phyloP scores from a whole-genome alignment of 2,797 vertebrate genomes.

The Psittacula echo region DNA sequence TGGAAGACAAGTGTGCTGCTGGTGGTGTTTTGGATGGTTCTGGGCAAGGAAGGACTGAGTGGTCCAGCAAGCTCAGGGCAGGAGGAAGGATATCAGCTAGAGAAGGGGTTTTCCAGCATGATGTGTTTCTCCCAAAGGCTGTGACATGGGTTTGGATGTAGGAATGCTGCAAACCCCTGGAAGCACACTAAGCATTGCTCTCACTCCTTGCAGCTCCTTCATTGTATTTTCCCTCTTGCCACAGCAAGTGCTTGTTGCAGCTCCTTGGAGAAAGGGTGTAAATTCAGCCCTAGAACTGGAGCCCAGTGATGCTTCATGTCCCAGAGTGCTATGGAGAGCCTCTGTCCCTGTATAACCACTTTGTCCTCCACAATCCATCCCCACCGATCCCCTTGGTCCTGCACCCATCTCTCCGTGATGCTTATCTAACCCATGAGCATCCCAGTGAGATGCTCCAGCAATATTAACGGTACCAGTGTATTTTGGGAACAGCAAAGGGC shows the following conservation, averaged over 20 bases:
- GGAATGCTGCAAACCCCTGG: accelerated
- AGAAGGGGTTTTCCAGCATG: background rate
- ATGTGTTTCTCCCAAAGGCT: accelerated
- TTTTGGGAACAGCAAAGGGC: background rate
- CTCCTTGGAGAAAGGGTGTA: background rate
- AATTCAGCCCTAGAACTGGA: accelerated
- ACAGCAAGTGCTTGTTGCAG: background rate
- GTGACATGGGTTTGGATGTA: accelerated
- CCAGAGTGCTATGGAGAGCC: background rate
- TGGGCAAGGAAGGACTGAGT: accelerated
- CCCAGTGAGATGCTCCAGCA: accelerated
- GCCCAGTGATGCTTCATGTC: background rate
- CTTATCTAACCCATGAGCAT: background rate
- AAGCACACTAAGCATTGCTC: accelerated
- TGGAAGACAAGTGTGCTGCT: accelerated
- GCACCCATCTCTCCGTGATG: accelerated
- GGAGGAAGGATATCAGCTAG: background rate
- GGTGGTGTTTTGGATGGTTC: background rate
- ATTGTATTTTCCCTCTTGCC: background rate
- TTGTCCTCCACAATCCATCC: background rate
- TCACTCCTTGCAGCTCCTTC: background rate
- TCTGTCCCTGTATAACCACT: background rate
- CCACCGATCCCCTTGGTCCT: background rate
- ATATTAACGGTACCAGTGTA: background rate
- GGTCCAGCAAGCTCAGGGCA: background rate